phyloP scores from a whole-genome alignment of 2,113 vertebrate species.

The Onychorhynchus coronatus region DNA sequence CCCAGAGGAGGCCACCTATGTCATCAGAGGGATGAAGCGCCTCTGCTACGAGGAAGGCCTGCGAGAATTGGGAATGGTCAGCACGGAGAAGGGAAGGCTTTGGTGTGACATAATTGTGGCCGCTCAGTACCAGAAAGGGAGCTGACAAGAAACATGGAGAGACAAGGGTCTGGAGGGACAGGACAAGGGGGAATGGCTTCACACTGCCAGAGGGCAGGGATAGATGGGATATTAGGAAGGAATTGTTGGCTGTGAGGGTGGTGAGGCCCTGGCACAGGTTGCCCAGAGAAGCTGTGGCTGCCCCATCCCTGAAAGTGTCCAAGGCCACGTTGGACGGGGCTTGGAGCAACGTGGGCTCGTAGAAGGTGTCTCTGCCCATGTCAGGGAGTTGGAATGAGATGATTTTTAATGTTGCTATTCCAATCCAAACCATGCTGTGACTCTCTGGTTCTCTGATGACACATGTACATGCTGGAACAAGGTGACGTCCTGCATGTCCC shows the following conservation, averaged over 20 bases:
- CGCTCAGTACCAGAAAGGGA: background rate
- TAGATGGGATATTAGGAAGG: background rate
- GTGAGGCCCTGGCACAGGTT: fast-evolving
- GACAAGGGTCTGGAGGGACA: background rate
- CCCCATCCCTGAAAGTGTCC: background rate
- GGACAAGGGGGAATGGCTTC: background rate
- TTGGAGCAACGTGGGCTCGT: fast-evolving
- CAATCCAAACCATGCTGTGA: background rate
- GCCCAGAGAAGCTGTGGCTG: background rate
- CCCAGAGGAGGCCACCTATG: background rate
- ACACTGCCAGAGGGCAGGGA: fast-evolving
- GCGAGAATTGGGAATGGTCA: background rate
- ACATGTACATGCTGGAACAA: fast-evolving
- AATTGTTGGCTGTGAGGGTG: fast-evolving
- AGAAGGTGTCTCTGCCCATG: background rate
- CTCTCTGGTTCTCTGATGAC: too few species aligned
- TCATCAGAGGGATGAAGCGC: background rate
- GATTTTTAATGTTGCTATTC: background rate
- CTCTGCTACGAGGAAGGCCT: background rate
- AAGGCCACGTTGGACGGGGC: fast-evolving
- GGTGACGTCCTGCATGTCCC: background rate
- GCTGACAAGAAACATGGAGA: background rate
- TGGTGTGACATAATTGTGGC: background rate
- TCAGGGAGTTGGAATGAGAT: fast-evolving
- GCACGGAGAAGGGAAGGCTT: background rate